Evolutionary conservation across 2,113 vertebrate species (phyloP), one percentile per base, ranked within the genome.

Genomic region (Rafetus swinhoei): DNA sequence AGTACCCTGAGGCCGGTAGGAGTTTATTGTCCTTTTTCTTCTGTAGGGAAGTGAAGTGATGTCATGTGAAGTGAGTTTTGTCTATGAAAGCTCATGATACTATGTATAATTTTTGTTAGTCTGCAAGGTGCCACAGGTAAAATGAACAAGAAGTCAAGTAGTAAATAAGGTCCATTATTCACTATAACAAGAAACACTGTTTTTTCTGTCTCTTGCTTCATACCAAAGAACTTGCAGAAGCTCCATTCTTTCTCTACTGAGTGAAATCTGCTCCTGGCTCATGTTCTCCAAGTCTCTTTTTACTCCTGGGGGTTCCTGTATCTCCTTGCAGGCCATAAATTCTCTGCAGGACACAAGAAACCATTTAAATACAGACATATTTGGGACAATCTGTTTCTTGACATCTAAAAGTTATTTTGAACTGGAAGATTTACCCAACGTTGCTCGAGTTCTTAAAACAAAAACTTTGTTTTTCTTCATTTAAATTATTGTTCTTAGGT

Each of bases 191-290:
- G 4, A 90, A 77, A 76, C 12, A 29, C 59, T 32, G 7, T 69
- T 62, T 9, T 60, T 52, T 6, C 12, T 52, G 1, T 7, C 18
- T 9, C 50, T 91, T 55, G 35, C 2, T 8, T 69, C 79, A 84
- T 98, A 99, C 98, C 98, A 91, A 87, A 98, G 55, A 25, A 88
- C 93, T 55, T 92, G 87, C 50, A 99, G 94, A 15, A 97, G 76
- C 7, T 86, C 82, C 56, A 95, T 79, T 55, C 98, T 98, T 82
- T 81, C 91, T 13, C 91, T 83, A 74, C 94, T 89, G 35, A 98
- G 95, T 13, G 22, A 35, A 25, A 81, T 60, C 88, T 98, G 98
- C 7, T 93, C 90, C 15, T 13, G 90, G 21, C 95, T 87, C 97
- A 98, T 96, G 76, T 50, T 87, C 25, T 98, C 97, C 56, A 98